Evolutionary conservation across 2,888 invertebrate species (phyloP).

Genomic region (Napeogenes inachia): DNA sequence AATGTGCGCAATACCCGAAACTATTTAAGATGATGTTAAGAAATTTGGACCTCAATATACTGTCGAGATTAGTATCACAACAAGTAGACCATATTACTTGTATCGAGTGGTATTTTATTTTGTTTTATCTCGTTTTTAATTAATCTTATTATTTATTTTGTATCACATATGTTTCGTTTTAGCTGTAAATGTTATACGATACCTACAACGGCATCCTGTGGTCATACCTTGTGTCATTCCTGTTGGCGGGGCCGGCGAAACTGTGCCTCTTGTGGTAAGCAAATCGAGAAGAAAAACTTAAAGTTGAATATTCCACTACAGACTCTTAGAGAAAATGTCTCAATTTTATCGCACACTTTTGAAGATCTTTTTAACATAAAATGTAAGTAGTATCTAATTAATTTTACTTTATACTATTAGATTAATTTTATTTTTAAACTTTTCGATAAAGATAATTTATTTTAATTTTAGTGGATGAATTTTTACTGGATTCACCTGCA

Average conservation of each 20-base stretch:
- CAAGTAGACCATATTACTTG: conserved; percentile 57
- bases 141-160: not conserved
- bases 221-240: conserved; percentile 58
- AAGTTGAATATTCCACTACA: conserved; percentile 52
- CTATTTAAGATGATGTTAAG: conserved; percentile 40
- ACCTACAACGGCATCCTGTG: conserved; percentile 58
- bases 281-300: conserved; percentile 44
- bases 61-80: conserved; percentile 44
- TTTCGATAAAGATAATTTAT: conserved; percentile 2
- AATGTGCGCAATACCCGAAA: conserved; percentile 1
- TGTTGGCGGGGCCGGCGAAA: conserved; percentile 54
- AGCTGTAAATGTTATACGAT: conserved; percentile 60
- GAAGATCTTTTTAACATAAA: conserved; percentile 56
- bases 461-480: conserved; percentile 55
- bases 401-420: conserved; percentile 3
- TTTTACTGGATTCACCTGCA: conserved; percentile 39
- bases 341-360: conserved; percentile 45
- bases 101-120: conserved; percentile 54
- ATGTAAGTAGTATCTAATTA: conserved; percentile 43
- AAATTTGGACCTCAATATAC: conserved; percentile 39
- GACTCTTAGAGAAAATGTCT: conserved; percentile 46
- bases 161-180: conserved; percentile 31
- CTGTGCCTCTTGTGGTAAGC: conserved; percentile 49
- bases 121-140: conserved; percentile 15
- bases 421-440: not conserved